Evolutionary conservation across 2,797 vertebrate genomes (phyloP).

Genomic region (Atherinosoma microstoma): DNA sequence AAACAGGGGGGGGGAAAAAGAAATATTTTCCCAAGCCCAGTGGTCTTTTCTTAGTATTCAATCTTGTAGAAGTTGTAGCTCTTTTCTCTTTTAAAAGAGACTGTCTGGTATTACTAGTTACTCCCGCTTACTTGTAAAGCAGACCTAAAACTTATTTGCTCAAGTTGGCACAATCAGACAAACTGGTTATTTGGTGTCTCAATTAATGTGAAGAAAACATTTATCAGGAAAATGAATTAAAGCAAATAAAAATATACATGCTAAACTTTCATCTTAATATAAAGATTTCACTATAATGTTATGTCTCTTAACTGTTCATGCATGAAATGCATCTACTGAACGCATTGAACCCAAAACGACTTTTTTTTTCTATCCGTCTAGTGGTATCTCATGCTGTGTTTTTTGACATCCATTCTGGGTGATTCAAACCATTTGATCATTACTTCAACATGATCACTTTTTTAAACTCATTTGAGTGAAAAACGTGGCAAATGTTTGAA

Average conservation of each 20-base stretch:
- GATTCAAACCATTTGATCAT: no score
- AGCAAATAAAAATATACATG: no score
- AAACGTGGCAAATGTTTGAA: no score
- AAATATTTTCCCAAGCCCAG: not conserved
- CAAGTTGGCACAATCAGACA: conserved; percentile 11
- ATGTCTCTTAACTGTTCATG: not conserved
- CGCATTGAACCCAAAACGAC: not conserved
- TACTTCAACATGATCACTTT: no score
- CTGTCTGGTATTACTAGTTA: not conserved
- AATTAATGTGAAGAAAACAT: conserved; percentile 10
- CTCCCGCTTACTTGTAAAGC: conserved; percentile 4
- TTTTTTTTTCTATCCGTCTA: not conserved
- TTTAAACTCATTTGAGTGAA: no score
- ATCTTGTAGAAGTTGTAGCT: conserved; percentile 17
- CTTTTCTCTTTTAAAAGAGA: conserved; percentile 4
- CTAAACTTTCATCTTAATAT: no score
- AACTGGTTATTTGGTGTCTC: not conserved
- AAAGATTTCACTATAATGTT: no score
- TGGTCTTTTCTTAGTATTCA: not conserved
- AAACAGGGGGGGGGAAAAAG: no score
- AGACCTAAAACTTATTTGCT: conserved; percentile 21
- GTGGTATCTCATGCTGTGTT: no score
- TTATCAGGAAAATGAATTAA: not conserved
- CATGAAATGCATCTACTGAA: conserved; percentile 3
- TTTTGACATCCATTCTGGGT: no score